Base-by-base conservation (phyloP, 2,888 invertebrate species). In the Eumerus sabulonum region DNA sequence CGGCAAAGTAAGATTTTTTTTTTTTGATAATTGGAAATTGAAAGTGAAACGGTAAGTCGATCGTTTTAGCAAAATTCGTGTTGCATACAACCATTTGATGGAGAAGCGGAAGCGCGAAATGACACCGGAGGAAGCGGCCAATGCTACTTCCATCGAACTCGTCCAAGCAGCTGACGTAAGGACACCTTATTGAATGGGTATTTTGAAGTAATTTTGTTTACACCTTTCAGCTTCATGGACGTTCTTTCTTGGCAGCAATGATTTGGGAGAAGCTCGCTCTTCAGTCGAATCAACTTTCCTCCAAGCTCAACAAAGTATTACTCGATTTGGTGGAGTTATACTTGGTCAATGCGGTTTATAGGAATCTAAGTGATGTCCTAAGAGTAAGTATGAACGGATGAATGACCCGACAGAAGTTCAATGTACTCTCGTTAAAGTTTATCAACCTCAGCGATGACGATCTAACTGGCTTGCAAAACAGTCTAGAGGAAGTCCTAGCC, bases 91-190 rank as follows among this genome's bases (percentile, higher is more conserved):
- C 0, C 92, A 93, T 83, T 92, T 95, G 82, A 92, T 93, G 73
- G 90, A 91, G 54, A 90, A 93, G 14, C 91, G 93, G 62, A 90
- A 90, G 62, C 88, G 87, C 42, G 95, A 95, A 7, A 83, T 91
- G 19, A 79, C 91, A 0, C 91, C 91, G 42, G 94, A 95, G 84
- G 93, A 94, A 84, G 97, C 97, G 0, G 94, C 96, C 93, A 97
- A 97, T 87, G 90, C 92, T 86, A 93, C 94, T 0, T 95, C 96
- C 0, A 94, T 97, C 40, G 94, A 95, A 85, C 90, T 97, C 18
- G 91, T 93, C 0, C 91, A 92, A 64, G 95, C 96, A 1, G 95
- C 97, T 0, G 94, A 95, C 90, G 94, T 94, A 90, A 82, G 82
- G 11, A 1, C 13, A n/a, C n/a, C n/a, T n/a, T n/a, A n/a, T n/a